Percentiles rank a stretch among this genome's conserved stretches.
These are phyloP conservation scores for Amitus sp. DNA, from an alignment of 2,888 invertebrate species.

Conservation along the genomic window DNA sequence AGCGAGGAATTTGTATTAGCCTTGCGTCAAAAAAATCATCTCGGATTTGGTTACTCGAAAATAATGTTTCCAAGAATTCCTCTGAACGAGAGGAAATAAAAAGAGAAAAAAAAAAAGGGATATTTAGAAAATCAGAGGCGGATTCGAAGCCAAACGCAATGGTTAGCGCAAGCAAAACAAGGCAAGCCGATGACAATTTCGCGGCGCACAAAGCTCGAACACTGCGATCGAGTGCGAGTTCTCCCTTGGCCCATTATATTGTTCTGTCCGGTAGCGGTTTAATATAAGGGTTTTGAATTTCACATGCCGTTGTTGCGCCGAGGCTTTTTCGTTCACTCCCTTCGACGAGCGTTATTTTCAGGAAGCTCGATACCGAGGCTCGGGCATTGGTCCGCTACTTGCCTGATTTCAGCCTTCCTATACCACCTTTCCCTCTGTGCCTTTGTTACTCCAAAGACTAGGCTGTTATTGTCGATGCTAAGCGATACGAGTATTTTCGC, in stretches of 20 bases:
- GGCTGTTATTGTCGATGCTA: slow-evolving; percentile 7
- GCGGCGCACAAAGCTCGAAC: slow-evolving; percentile 26
- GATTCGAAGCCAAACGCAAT: too few species aligned
- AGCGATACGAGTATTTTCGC: neutral
- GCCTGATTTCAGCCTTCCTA: neutral
- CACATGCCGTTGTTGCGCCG: slow-evolving; percentile 42
- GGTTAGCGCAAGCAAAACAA: too few species aligned
- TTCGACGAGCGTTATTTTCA: slow-evolving; percentile 54
- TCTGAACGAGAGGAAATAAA: slow-evolving; percentile 18
- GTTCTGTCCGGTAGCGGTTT: slow-evolving; percentile 53
- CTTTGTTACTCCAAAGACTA: neutral
- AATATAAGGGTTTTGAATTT: slow-evolving; percentile 60
- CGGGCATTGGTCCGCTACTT: slow-evolving; percentile 50
- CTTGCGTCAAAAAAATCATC: neutral
- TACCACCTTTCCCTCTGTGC: neutral
- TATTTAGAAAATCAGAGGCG: too few species aligned
- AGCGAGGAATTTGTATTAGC: neutral
- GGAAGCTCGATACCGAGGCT: slow-evolving; percentile 50
- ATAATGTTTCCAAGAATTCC: slow-evolving; percentile 2
- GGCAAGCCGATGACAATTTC: too few species aligned
- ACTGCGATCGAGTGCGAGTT: too few species aligned
- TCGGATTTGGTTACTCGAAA: neutral
- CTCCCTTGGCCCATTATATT: slow-evolving; percentile 56
- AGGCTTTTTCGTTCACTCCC: slow-evolving; percentile 42
- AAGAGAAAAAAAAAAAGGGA: too few species aligned